phyloP scores from a whole-genome alignment of 2,797 vertebrate genomes.

The Gadopsis marmoratus region DNA sequence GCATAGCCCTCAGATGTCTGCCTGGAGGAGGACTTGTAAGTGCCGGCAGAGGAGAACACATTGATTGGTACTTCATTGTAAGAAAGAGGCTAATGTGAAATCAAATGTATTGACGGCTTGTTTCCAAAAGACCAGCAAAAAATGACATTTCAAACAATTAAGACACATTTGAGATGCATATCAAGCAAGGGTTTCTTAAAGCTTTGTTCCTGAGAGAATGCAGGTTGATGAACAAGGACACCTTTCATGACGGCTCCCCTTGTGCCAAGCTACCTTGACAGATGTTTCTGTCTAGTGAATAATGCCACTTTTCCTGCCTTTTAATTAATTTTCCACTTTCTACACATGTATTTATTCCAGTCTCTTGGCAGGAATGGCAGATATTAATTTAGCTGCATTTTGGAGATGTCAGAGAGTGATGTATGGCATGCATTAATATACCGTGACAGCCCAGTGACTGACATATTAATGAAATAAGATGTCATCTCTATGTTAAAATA shows the following conservation, averaged over 20 bases:
- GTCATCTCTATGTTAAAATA: conserved; percentile 56
- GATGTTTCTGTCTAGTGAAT: conserved; percentile 85
- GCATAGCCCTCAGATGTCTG: conserved; percentile 61
- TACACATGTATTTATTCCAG: conserved; percentile 76
- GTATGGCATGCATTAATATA: conserved; percentile 69
- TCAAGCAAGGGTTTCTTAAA: conserved; percentile 36
- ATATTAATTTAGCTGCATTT: conserved; percentile 79
- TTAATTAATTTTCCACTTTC: conserved; percentile 82
- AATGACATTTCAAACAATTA: conserved; percentile 60
- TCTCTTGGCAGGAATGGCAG: conserved; percentile 70
- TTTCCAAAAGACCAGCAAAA: conserved; percentile 55
- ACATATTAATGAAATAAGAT: conserved; percentile 66
- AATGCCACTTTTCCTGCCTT: conserved; percentile 79
- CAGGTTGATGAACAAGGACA: conserved; percentile 40
- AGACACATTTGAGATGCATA: conserved; percentile 35
- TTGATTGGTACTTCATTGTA: conserved; percentile 74
- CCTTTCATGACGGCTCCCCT: neutral
- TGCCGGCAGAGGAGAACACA: conserved; percentile 60
- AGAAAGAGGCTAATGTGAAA: conserved; percentile 75
- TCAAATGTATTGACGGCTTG: conserved; percentile 73
- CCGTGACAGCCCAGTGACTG: conserved; percentile 67
- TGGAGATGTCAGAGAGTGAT: conserved; percentile 73
- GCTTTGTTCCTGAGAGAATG: conserved; percentile 48
- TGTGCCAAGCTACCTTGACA: conserved; percentile 74
- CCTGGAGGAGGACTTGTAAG: conserved; percentile 68